phyloP scores from a whole-genome alignment of 2,113 vertebrate genomes.

The Nycticryphes semicollaris region DNA sequence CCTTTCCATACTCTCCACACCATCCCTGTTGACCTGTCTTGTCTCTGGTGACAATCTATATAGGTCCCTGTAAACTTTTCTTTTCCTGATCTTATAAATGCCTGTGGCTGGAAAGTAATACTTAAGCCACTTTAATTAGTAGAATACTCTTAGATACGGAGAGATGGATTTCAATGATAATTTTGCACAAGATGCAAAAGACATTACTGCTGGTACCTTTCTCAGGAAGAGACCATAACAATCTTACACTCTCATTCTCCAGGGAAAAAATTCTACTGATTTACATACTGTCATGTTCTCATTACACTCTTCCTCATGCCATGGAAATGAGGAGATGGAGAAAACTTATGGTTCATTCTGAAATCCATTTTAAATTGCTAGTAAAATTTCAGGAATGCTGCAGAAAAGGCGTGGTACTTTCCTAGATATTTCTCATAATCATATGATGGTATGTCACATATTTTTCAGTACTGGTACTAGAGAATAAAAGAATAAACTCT shows the following conservation, averaged over 20 bases:
- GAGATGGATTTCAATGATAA: not conserved
- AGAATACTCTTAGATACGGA: not conserved
- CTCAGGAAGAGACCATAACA: not conserved
- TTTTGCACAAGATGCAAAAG: not conserved
- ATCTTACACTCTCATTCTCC: not conserved
- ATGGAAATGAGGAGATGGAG: not conserved
- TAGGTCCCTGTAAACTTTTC: not conserved
- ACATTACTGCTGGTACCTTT: not conserved
- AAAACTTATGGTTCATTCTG: not conserved
- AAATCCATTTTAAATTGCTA: not conserved
- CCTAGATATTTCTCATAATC: not conserved
- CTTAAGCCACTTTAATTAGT: not conserved
- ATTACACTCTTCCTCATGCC: not conserved
- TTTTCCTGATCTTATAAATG: not conserved
- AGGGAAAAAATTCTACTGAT: not conserved
- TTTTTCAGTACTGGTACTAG: not conserved
- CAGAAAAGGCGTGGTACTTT: not conserved
- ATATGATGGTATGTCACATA: not conserved
- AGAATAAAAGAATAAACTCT: not conserved
- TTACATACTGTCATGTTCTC: not conserved
- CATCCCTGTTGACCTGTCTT: not conserved
- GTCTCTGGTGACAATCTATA: not conserved
- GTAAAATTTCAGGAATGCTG: not conserved
- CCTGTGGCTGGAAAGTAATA: not conserved
- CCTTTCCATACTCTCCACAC: not conserved